Base-by-base conservation (phyloP, 2,888 invertebrate species). In the Ophioninae sp. region DNA sequence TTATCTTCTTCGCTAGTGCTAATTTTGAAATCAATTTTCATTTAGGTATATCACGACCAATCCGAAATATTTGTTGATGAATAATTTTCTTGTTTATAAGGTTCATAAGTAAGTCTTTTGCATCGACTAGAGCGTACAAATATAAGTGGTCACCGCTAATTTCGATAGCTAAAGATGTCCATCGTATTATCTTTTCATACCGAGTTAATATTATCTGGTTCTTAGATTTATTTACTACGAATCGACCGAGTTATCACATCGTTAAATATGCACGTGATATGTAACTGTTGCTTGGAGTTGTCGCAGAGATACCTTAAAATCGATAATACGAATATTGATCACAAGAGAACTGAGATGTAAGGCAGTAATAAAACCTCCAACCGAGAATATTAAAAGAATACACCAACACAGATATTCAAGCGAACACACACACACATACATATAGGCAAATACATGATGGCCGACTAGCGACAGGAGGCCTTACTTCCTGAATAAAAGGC, bases 1-100 rank as follows among this genome's bases (percentile, higher is more conserved):
- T 67, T 13, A 67, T 61, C 67, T 22, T 65, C 51, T 81, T 81
- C 9, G 41, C 74, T 30, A 80, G 68, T 22, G 69, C 80, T 68
- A 30, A 30, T 81, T 81, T 67, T 74, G 61, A 61, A 65, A 39
- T 69, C 41, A 17, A 75, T 69, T 58, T 13, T 30, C 59, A 59
- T 63, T 23, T 44, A 30, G 30, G n/a, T 67, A 17, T 80, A 51
- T 74, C 37, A 37, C 37, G 64, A 37, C 64, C 64, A n/a, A 64
- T 37, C 22, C 37, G 64, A 37, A 30, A 64, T 64, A 37, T 64
- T 37, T 44, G n/a, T 51, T 13, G 44, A 51, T 13, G 10, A 10
- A 13, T 1, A 51, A 51, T 51, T 51, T 51, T 51, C 44, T 51
- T 13, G 13, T 51, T 37, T 30, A 6, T 37, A 13, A 64, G 30